Evolutionary conservation across 2,797 vertebrate genomes (phyloP).

Genomic region (Anguilla anguilla): DNA sequence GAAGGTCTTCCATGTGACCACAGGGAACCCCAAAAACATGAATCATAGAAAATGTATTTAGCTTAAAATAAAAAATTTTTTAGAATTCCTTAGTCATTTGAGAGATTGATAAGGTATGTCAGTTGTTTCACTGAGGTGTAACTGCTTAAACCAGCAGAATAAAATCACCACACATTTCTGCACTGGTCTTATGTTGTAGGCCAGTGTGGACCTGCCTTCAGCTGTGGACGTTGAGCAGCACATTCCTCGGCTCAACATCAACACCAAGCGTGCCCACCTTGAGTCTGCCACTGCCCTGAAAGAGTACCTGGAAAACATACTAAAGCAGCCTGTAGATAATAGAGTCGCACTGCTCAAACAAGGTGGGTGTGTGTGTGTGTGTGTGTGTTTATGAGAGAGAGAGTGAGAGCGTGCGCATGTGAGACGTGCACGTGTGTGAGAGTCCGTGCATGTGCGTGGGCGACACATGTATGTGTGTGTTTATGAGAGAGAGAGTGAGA

Average conservation of each 20-base stretch:
- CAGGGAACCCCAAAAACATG: neutral
- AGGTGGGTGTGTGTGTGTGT: slow-evolving; percentile 52
- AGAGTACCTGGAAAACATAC: slow-evolving; percentile 53
- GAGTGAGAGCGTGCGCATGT: no score
- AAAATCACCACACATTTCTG: neutral
- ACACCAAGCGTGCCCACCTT: slow-evolving; percentile 58
- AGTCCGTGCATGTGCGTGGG: neutral
- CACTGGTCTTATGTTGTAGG: slow-evolving; percentile 48
- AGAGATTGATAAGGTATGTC: neutral
- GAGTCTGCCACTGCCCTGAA: slow-evolving; percentile 55
- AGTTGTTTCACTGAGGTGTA: neutral
- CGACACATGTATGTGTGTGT: no score
- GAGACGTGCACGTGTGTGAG: no score
- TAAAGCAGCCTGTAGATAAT: slow-evolving; percentile 60
- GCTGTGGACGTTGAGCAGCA: slow-evolving; percentile 61
- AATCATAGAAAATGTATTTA: neutral
- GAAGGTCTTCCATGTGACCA: neutral
- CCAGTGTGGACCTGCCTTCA: slow-evolving; percentile 60
- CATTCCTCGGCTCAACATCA: slow-evolving; percentile 63
- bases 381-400: no score
- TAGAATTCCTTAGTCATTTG: neutral
- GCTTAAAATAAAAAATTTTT: no score
- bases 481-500: no score
- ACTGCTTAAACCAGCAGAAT: neutral
- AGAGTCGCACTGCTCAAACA: slow-evolving; percentile 47